Percentiles rank a stretch among this genome's conserved stretches.
Evolutionary conservation across 1,140 invertebrate genomes (phyloP).

Genomic region (Rhyacophila brunnea): DNA sequence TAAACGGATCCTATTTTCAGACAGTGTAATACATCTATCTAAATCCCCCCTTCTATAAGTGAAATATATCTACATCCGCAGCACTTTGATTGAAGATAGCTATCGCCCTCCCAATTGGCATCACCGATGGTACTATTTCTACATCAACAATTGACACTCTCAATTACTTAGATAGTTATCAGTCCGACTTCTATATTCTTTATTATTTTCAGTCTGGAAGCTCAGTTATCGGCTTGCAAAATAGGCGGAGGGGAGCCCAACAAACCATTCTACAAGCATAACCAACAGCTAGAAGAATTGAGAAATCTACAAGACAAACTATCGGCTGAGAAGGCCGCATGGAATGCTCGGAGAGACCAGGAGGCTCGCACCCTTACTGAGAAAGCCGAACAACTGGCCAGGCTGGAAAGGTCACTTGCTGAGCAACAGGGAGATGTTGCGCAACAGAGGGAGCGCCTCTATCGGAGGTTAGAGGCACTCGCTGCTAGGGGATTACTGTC

Average conservation of each 20-base stretch:
- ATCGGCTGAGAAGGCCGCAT: slow-evolving; percentile 76
- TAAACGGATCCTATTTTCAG: too few species aligned
- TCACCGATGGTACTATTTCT: too few species aligned
- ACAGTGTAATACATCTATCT: too few species aligned
- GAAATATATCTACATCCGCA: too few species aligned
- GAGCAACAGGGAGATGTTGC: slow-evolving; percentile 79
- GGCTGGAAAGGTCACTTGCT: slow-evolving; percentile 49
- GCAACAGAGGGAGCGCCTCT: slow-evolving; percentile 83
- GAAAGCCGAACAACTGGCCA: slow-evolving; percentile 40
- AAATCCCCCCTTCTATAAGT: too few species aligned
- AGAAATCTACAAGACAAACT: slow-evolving; percentile 74
- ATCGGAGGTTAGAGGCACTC: slow-evolving; percentile 76
- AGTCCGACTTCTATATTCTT: too few species aligned
- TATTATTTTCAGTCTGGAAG: slow-evolving; percentile 56
- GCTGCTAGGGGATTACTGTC: slow-evolving; percentile 67
- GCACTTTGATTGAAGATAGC: too few species aligned
- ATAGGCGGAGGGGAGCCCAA: slow-evolving; percentile 50
- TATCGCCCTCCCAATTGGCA: too few species aligned
- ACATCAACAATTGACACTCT: too few species aligned
- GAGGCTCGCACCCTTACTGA: slow-evolving; percentile 22
- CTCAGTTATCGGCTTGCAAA: slow-evolving; percentile 58
- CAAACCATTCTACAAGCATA: slow-evolving; percentile 61
- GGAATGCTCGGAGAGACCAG: slow-evolving; percentile 60
- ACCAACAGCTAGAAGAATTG: slow-evolving; percentile 72
- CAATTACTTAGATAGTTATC: too few species aligned